Base-by-base conservation (phyloP, 2,113 vertebrate species). In the Ornithorhynchus anatinus region DNA sequence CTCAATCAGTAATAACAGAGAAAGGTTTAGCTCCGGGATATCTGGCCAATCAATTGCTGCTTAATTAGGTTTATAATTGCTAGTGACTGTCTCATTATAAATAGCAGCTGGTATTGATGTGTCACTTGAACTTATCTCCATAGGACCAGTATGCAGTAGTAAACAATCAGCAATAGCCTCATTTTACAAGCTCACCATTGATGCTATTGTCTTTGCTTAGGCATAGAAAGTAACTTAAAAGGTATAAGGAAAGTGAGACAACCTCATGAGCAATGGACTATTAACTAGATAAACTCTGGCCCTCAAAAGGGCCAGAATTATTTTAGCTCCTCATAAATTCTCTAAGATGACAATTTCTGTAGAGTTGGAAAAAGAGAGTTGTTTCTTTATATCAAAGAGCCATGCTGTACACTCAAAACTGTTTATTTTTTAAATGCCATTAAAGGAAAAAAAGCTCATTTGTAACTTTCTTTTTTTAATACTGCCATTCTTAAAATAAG, bases 51-150 rank as follows among this genome's bases (percentile, higher is more conserved):
- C 51, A 85, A 66, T 77, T 76, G 19, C 3, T 81, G 40, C 33
- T 84, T 82, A 78, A 85, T 90, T 88, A 77, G 44, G 37, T 82
- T 80, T 80, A 60, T 80, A 86, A 88, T 87, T 86, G 75, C 64
- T 66, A 77, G 23, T 84, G 77, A 80, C 27, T 86, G 11, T 69
- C 59, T 86, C 51, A 80, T 88, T 88, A 81, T 61, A 75, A 77
- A 87, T 62, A 78, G 25, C 25, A 32, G 4, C 50, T 82, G 43
- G 17, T 81, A 86, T 79, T 80, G 59, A 86, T 78, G 8, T 72
- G 23, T 45, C 36, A 59, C 52, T 86, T 82, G 78, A 86, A 86
- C 54, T 77, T 87, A 69, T 62, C 19, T 72, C 37, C 29, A 3
- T 71, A 59, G 35, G 68, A 54, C 15, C 10, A 84, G 15, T 15